Evolutionary conservation across 1,140 invertebrate species (phyloP), one percentile per base, ranked within the genome.

Genomic region (Maconellicoccus hirsutus): DNA sequence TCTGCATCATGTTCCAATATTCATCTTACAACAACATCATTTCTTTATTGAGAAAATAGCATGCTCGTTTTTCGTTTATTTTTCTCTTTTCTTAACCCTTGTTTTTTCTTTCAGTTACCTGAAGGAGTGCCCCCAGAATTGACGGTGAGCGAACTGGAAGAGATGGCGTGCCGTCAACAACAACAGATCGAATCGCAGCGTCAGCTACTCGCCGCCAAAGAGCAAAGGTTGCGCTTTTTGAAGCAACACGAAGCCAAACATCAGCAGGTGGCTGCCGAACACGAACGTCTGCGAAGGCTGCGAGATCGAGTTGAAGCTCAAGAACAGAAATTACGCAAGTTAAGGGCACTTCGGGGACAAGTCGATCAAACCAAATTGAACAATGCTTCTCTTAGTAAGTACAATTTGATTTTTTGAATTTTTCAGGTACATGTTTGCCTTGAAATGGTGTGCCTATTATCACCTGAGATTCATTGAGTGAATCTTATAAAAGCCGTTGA

Each of bases 181-280:
- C 91, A 93, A 80, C 93, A 97, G 85, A 95, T 98, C 79, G 93
- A 96, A 82, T 86, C 88, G 75, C 92, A 94, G 83, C 89, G 93
- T 78, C 90, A 93, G 83, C 83, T 93, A 78, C 84, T 95, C 76
- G 89, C 91, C 75, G 92, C 91, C 77, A 92, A 92, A 79, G 92
- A 94, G 81, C 94, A 97, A 83, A 85, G 94, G 77, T 85, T 96
- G 79, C 89, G 94, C 75, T 94, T 93, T 84, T 86, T 97, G 76
- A 94, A 96, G 81, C 91, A 94, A 80, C 92, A 94, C 80, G 92
- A 95, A 81, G 87, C 88, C 74, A 83, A 86, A 72, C 87, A 91
- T 76, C 88, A 90, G 77, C 87, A 91, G 79, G 86, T 91, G 75
- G 89, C 90, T 74, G 88, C 91, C 61, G 93, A 96, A 80, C 91